These are phyloP conservation scores for Amblyopsis hoosieri DNA, from an alignment of 2,797 vertebrate genomes.

Conservation along the genomic window DNA sequence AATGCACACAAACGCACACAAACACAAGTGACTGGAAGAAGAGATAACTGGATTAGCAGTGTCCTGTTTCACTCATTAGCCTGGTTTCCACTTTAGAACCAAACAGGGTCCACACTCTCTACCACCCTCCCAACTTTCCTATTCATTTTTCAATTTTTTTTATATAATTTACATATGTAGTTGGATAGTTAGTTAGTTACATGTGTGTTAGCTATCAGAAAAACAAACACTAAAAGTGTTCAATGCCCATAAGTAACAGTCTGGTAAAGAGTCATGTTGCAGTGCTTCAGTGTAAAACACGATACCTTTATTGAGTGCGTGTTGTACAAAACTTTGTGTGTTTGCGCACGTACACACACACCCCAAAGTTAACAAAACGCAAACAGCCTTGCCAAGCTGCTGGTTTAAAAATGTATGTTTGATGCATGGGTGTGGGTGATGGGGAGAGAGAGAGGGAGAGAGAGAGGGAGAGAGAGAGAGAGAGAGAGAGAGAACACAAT, in stretches of 20 bases:
- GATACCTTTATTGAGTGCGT: too few species aligned
- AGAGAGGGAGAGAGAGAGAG: too few species aligned
- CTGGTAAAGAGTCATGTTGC: background rate
- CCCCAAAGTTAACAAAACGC: too few species aligned
- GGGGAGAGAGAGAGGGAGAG: too few species aligned
- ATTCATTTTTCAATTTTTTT: conserved; percentile 28
- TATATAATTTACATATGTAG: conserved; percentile 10
- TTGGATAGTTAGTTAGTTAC: background rate
- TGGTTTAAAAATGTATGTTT: too few species aligned
- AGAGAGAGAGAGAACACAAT: too few species aligned
- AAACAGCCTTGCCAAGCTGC: too few species aligned
- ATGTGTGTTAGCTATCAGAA: background rate
- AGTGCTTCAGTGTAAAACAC: too few species aligned
- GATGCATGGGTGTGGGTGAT: too few species aligned
- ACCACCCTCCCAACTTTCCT: conserved; percentile 20
- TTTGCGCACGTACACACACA: too few species aligned
- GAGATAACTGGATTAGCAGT: conserved; percentile 68
- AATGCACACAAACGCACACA: conserved; percentile 8
- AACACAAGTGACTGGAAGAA: conserved; percentile 30
- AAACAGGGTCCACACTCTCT: conserved; percentile 41
- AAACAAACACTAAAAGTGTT: background rate
- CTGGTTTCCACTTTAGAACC: conserved; percentile 48
- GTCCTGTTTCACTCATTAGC: conserved; percentile 70
- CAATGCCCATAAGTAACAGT: conserved; percentile 1
- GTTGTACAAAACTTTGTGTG: too few species aligned